Conservation (phyloP, 2,888 invertebrate genomes). For the Drosophila atroscutellata region DNA sequence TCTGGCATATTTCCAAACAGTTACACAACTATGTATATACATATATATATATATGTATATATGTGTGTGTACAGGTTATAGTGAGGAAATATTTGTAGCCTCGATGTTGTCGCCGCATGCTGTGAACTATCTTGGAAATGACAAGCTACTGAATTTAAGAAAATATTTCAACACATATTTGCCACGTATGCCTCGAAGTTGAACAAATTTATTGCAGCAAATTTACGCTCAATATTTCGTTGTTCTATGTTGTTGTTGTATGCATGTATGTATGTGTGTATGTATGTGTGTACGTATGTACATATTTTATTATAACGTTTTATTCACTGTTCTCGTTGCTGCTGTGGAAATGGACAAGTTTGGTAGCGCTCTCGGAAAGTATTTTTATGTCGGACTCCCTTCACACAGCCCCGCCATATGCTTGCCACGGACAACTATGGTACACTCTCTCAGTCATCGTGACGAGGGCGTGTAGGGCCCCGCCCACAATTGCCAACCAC, state of each 20-base stretch:
- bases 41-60: background rate
- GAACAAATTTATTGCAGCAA: slow-evolving; percentile 24
- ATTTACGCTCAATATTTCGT: slow-evolving; percentile 17
- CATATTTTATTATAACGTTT: slow-evolving; percentile 12
- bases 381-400: slow-evolving; percentile 27
- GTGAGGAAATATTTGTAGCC: slow-evolving; percentile 14
- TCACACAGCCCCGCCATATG: background rate
- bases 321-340: slow-evolving; percentile 13
- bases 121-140: slow-evolving; percentile 11
- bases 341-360: slow-evolving; percentile 31
- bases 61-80: slow-evolving; percentile 1
- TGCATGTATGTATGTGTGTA: too few relatives aligned
- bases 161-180: slow-evolving; percentile 27
- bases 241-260: slow-evolving; percentile 1
- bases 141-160: slow-evolving; percentile 6
- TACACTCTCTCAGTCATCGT: background rate
- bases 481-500: slow-evolving; percentile 4
- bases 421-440: background rate
- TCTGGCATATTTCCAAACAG: slow-evolving; percentile 6
- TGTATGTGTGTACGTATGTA: background rate
- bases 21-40: background rate
- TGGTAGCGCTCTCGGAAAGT: slow-evolving; percentile 31
- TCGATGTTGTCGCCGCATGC: background rate
- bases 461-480: background rate
- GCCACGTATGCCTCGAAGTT: slow-evolving; percentile 15